phyloP scores from a whole-genome alignment of 2,888 invertebrate species.

The Athetis lepigone region DNA sequence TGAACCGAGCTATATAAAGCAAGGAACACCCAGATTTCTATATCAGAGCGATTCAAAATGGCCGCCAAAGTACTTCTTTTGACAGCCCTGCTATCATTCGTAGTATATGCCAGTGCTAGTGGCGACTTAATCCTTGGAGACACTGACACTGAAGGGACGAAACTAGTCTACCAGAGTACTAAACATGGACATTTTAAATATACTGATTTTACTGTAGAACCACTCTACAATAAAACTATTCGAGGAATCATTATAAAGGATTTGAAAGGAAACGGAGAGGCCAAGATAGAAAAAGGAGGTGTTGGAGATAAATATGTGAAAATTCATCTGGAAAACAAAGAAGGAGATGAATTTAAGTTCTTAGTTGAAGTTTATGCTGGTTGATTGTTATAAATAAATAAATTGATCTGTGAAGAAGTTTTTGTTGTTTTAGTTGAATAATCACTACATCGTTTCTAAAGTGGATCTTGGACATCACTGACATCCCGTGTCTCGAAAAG shows the following conservation, averaged over 20 bases:
- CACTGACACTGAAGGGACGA: not conserved
- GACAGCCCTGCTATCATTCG: not conserved
- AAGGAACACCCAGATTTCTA: not conserved
- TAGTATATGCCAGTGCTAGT: not conserved
- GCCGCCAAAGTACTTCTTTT: not conserved
- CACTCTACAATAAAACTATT: not conserved
- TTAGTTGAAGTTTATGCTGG: not conserved
- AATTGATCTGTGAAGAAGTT: no score
- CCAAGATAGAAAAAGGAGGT: not conserved
- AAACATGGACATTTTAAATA: not conserved
- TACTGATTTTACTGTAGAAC: not conserved
- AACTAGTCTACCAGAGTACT: not conserved
- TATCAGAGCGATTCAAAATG: not conserved
- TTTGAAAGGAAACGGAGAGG: not conserved
- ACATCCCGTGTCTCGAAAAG: no score
- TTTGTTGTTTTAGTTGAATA: not conserved
- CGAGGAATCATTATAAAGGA: not conserved
- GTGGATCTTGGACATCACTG: no score
- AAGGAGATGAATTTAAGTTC: not conserved
- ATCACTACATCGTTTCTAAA: no score
- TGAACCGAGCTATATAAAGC: not conserved
- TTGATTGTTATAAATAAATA: no score
- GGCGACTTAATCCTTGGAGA: not conserved
- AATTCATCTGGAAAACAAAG: not conserved
- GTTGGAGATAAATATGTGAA: not conserved